Base-by-base conservation (phyloP, 2,888 invertebrate genomes). In the Hoplodrina blanda region DNA sequence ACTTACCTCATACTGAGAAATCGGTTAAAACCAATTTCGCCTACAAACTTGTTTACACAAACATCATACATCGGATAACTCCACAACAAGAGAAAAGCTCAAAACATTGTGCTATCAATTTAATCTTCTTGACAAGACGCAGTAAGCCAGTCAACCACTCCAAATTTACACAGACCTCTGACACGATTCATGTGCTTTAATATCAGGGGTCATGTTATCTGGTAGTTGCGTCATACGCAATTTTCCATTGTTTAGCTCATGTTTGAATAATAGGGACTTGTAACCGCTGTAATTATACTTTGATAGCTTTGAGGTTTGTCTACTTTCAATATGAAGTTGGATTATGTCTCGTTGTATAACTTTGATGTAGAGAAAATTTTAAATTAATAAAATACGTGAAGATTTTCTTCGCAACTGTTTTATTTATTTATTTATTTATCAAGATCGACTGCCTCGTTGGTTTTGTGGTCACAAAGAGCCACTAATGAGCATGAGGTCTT, bases 81-180 rank as follows among this genome's bases (percentile, higher is more conserved):
- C 49, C 30, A 62, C 19, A 54, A 46, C n/a, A 52, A 19, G 52
- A 54, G 46, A 62, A 63, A 49, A 59, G 33, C 62, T 41, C 46
- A 62, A 67, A 62, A 69, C 73, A 67, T 62, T 46, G 17, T 73
- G 53, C 67, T 76, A 60, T 62, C 63, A 72, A 80, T 56, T 25
- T 76, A 80, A 80, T 80, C 66, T 64, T 55, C 57, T 52, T 67
- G 46, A 25, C 59, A 76, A 61, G 57, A 64, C 37, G 19, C 30
- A 17, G 7, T 62, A 63, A 71, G 54, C 50, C 52, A 11, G 17
- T 33, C 56, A 54, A 25, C 1, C 10, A 2, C 0, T 0, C 1
- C 69, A 61, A 65, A 8, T 30, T 19, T 37, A 67, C 13, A 10
- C 6, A 25, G 61, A 71, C 54, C 78, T 60, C 30, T 44, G 10